A percentile compares a stretch with the other conserved stretches of the same genome.
phyloP scores from a whole-genome alignment of 2,113 vertebrate species.

The Chitala chitala region DNA sequence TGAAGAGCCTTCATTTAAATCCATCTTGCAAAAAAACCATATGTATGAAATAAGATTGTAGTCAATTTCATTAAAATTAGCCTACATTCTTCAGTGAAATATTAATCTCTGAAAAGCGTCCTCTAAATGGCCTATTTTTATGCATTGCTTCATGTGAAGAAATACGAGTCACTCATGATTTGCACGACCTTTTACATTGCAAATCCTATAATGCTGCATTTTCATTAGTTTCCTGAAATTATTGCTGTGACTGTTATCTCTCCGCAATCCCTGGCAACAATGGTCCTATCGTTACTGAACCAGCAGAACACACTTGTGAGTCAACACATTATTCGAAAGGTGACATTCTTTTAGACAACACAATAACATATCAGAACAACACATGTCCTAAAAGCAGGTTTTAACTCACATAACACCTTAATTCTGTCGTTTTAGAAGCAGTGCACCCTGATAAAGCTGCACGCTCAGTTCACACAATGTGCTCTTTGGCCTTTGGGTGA shows the following conservation, averaged over 20 bases:
- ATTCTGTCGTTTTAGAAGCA: no score
- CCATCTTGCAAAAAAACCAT: conserved; percentile 10
- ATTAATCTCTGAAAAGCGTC: conserved; percentile 13
- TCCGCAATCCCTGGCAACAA: no score
- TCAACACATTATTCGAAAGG: no score
- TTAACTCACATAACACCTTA: no score
- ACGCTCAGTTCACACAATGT: no score
- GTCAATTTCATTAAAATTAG: conserved; percentile 19
- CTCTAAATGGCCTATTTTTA: conserved; percentile 18
- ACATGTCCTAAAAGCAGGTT: no score
- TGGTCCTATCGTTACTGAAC: no score
- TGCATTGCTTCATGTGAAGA: conserved; percentile 7
- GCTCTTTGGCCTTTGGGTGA: no score
- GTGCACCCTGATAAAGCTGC: no score
- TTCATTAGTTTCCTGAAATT: conserved; percentile 19
- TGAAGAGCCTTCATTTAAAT: conserved; percentile 8
- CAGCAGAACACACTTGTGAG: no score
- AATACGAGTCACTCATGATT: not conserved
- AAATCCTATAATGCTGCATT: conserved; percentile 15
- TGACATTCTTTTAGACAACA: no score
- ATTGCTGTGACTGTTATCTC: not conserved
- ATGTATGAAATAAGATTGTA: conserved; percentile 17
- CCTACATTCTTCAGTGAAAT: conserved; percentile 18
- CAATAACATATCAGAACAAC: no score
- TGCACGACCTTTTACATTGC: conserved; percentile 10